Evolutionary conservation across 2,113 vertebrate species (phyloP).

Genomic region (Phalacrocorax aristotelis): DNA sequence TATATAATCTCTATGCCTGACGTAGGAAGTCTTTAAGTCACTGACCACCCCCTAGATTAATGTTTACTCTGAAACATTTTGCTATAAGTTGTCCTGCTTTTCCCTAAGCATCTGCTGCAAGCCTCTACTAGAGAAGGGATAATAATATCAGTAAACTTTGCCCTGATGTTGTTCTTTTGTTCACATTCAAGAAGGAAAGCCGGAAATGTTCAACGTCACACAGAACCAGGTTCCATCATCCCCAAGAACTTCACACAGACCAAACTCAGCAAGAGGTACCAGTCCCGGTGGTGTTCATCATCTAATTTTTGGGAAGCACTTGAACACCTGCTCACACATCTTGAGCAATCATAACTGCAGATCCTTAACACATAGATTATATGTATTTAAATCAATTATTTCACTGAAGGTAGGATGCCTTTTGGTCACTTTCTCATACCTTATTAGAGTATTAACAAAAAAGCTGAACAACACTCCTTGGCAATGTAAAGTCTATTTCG

Average conservation of each 20-base stretch:
- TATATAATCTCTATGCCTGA: rapidly evolving
- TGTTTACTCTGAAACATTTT: neutral
- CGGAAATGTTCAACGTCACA: neutral
- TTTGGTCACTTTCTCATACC: neutral
- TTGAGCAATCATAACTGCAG: neutral
- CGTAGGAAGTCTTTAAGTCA: neutral
- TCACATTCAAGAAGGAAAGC: neutral
- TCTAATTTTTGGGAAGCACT: neutral
- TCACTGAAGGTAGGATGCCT: neutral
- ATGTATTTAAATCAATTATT: neutral
- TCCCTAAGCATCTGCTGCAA: neutral
- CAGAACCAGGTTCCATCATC: rapidly evolving
- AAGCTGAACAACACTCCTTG: neutral
- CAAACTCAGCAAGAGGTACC: neutral
- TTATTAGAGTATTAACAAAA: neutral
- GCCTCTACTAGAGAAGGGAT: neutral
- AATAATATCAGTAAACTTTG: neutral
- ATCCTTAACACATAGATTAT: neutral
- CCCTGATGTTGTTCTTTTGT: neutral
- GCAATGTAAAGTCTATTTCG: neutral
- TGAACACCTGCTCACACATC: neutral
- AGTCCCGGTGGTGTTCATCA: neutral
- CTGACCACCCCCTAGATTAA: neutral
- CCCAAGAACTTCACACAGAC: neutral
- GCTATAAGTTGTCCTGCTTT: neutral